Evolutionary conservation across 2,113 vertebrate genomes (phyloP), one percentile per base, ranked within the genome.

Genomic region (Paradoxurus hermaphroditus): DNA sequence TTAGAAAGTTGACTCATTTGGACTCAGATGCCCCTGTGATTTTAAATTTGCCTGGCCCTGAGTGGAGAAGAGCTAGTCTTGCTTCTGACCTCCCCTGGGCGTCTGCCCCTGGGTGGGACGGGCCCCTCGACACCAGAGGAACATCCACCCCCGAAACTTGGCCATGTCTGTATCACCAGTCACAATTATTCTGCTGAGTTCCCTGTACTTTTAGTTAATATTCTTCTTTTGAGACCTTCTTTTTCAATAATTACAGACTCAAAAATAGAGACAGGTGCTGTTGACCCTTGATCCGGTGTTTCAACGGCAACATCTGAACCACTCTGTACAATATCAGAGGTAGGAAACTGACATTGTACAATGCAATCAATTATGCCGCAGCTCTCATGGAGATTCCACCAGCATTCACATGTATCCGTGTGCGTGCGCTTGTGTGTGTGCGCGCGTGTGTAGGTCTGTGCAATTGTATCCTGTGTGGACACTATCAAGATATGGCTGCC

Each of bases 291-390:
- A 2, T 31, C 34, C 10, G 7, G 19, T 25, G 19, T 25, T 90
- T 70, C n/a, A 21, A 0, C 21, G 70, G 10, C 34, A 34, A 59
- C 7, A 9, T 25, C 46, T n/a, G 51, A 14, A 27, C 5, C 46
- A 63, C 39, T 44, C 7, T 1, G 25, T 25, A 16, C 5, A 11
- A n/a, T 25, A 31, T 25, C 7, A 6, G 18, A 63, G 73, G 31
- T 3, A 19, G 46, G 56, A 65, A 59, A 49, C 1, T 6, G 5
- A 63, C 19, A 14, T 3, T 36, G 10, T 29, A 3, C 49, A 5
- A 6, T 0, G 3, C 53, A 27, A 0, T 6, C 5, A 31, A 5
- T 53, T 2, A 1, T 41, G 56, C 23, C 5, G 5, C 19, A 44
- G 68, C 11, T 6, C 59, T 29, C 10, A 29, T 13, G 27, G 25